phyloP scores from a whole-genome alignment of 2,113 vertebrate species.

The Neoarius graeffei region DNA sequence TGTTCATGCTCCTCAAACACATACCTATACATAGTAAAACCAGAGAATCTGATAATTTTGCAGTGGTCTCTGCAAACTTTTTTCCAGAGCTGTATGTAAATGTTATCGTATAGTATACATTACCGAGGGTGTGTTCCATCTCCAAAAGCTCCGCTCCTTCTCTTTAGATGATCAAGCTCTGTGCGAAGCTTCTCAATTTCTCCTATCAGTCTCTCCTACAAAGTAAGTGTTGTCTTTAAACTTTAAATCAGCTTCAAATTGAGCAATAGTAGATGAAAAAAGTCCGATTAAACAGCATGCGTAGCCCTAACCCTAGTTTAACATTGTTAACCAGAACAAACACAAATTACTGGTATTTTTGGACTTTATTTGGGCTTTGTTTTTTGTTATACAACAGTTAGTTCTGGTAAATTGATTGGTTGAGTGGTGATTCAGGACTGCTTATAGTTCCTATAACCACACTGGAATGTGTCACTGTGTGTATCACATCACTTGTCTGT shows the following conservation, averaged over 20 bases:
- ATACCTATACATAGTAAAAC: no score
- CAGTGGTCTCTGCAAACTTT: no score
- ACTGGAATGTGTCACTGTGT: neutral
- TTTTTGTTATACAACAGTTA: neutral
- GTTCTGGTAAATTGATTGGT: neutral
- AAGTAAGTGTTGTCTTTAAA: neutral
- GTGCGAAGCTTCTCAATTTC: constrained; percentile 93
- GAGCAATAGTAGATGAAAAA: neutral
- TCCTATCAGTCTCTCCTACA: constrained; percentile 87
- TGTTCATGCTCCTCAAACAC: no score
- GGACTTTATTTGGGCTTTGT: neutral
- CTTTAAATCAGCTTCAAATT: neutral
- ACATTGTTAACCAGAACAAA: neutral
- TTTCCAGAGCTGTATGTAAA: neutral
- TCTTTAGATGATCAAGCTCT: constrained; percentile 93
- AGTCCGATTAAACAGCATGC: neutral
- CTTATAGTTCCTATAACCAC: neutral
- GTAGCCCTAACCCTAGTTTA: neutral
- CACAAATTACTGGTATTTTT: neutral
- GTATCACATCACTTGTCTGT: neutral
- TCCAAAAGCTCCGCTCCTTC: constrained; percentile 83
- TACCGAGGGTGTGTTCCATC: constrained; percentile 87
- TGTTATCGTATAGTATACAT: constrained; percentile 24
- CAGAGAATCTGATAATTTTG: no score
- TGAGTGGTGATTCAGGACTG: neutral